Percentiles rank a stretch among this genome's conserved stretches.
Evolutionary conservation across 2,888 invertebrate species (phyloP).

Genomic region (Odontomyia ornata): DNA sequence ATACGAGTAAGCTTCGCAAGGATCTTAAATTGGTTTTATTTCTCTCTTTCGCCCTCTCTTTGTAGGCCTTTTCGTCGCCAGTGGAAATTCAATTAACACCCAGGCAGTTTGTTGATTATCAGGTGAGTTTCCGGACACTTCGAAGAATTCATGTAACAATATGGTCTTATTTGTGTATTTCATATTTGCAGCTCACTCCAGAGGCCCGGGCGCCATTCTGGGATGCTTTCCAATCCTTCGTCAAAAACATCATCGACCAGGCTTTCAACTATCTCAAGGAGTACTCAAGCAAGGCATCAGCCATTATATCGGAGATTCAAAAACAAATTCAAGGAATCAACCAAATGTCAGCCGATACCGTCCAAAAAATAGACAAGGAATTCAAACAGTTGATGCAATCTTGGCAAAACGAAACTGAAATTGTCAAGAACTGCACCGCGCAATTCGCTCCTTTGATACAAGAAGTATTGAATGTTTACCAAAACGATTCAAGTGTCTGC

Average conservation of each 20-base stretch:
- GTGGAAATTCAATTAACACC: not conserved
- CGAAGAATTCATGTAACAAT: not conserved
- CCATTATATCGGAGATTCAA: conserved; percentile 9
- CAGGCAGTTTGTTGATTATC: conserved; percentile 16
- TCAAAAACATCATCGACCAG: conserved; percentile 23
- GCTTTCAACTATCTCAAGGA: conserved; percentile 15
- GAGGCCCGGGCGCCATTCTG: not conserved
- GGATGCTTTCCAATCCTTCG: conserved; percentile 16
- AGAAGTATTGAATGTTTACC: not conserved
- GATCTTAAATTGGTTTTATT: not conserved
- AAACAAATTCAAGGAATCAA: conserved; percentile 7
- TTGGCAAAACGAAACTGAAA: not conserved
- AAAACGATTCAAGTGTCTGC: not conserved
- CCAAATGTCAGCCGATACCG: not conserved
- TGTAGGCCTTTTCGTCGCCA: conserved; percentile 2
- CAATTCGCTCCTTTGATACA: not conserved
- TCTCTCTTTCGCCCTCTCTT: no score
- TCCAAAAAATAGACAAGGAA: conserved; percentile 9
- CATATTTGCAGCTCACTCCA: conserved; percentile 6
- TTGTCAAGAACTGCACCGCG: conserved; percentile 8
- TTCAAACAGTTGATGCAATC: not conserved
- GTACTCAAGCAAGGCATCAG: conserved; percentile 16
- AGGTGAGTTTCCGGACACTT: conserved; percentile 1
- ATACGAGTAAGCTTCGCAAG: not conserved
- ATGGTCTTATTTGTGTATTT: not conserved